phyloP scores from a whole-genome alignment of 2,113 vertebrate genomes.

The Sebastes schlegelii region DNA sequence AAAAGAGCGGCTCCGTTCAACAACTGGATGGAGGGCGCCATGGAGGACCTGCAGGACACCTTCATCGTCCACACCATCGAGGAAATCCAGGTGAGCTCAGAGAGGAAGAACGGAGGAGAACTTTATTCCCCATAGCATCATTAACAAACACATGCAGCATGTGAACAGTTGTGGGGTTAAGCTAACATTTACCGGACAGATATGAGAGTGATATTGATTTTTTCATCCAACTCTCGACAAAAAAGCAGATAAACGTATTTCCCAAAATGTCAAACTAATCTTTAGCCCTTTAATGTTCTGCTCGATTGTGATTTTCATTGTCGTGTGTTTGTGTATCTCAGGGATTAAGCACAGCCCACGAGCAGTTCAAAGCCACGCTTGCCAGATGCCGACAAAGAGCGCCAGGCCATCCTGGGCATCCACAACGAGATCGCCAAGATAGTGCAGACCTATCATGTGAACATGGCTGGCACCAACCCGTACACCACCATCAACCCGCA shows the following conservation, averaged over 20 bases:
- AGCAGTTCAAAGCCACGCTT: constrained; percentile 99
- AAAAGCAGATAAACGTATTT: neutral
- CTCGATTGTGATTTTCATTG: neutral
- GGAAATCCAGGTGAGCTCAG: constrained; percentile 92
- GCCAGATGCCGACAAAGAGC: constrained; percentile 96
- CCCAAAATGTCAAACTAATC: neutral
- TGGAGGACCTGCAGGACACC: constrained; percentile 98
- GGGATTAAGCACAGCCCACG: constrained; percentile 96
- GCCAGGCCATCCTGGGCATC: constrained; percentile 96
- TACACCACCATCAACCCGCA: constrained; percentile 96
- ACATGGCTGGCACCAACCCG: constrained; percentile 95
- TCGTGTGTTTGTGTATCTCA: constrained; percentile 59
- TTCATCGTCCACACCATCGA: constrained; percentile 99
- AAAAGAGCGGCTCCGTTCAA: constrained; percentile 99
- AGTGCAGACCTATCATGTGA: constrained; percentile 97
- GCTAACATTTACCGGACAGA: neutral
- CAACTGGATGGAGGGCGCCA: constrained; percentile 99
- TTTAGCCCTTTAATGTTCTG: neutral
- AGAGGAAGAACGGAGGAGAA: too few species aligned
- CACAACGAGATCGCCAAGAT: constrained; percentile 98
- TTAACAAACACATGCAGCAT: too few species aligned
- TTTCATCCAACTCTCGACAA: neutral
- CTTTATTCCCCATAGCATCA: too few species aligned
- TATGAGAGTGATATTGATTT: neutral
- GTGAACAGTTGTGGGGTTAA: neutral